phyloP scores from a whole-genome alignment of 92 coral and sea anemone species.

The Porites rus region DNA sequence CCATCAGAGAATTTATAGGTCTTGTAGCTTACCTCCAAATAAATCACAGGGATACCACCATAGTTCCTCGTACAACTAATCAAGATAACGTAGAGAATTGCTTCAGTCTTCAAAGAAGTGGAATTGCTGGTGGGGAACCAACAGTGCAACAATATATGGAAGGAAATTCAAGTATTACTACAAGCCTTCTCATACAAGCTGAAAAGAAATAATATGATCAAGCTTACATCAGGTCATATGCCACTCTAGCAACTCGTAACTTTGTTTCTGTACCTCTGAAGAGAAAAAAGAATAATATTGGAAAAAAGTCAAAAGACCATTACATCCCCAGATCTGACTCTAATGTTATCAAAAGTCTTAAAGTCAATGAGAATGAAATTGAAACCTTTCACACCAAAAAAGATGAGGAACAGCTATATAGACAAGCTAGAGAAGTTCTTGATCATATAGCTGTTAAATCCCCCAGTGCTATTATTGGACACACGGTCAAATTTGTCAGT shows the following conservation, averaged over 20 bases:
- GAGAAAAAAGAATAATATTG: neutral
- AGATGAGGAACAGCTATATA: conserved; percentile 12
- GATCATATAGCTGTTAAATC: conserved; percentile 14
- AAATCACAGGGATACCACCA: neutral
- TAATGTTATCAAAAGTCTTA: neutral
- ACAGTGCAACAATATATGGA: conserved; percentile 44
- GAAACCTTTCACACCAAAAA: neutral
- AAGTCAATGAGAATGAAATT: neutral
- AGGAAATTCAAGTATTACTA: conserved; percentile 15
- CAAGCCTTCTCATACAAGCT: neutral
- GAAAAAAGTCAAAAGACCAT: neutral
- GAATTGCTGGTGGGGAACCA: conserved; percentile 42
- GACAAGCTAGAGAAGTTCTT: conserved; percentile 20
- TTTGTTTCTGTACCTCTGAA: conserved; percentile 36
- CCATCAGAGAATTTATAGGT: conserved; percentile 20
- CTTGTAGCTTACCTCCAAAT: neutral
- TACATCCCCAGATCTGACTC: neutral
- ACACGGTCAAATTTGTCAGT: neutral
- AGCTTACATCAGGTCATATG: conserved; percentile 27
- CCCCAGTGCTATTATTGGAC: neutral
- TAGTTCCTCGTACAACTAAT: conserved; percentile 54
- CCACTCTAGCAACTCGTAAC: conserved; percentile 6
- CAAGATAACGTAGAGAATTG: conserved; percentile 47
- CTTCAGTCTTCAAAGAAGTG: conserved; percentile 37
- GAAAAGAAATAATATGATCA: neutral